Evolutionary conservation across 2,888 invertebrate species (phyloP), one percentile per base, ranked within the genome.

Genomic region (Endotricha flammealis): DNA sequence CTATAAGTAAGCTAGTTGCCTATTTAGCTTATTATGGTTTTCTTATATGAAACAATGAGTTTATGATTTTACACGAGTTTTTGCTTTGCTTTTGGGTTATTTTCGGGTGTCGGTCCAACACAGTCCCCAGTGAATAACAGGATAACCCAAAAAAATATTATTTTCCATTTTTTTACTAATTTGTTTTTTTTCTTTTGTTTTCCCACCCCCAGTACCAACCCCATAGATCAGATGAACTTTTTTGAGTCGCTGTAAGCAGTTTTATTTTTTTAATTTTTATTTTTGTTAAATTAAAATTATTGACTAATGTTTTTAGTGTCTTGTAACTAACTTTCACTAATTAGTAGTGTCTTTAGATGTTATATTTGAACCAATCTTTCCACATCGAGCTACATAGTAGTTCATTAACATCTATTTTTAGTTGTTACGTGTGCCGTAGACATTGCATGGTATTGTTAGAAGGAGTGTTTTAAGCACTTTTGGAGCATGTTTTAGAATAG

Each of bases 181-280:
- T 71, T 58, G 55, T 33, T 33, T 35, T 58, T 65, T 74, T 71
- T 57, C 47, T 63, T 73, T 66, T 69, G 54, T 61, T 72, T 61
- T 57, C 54, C 55, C 65, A 57, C 55, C 64, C 58, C 77, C 74
- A 86, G 86, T 81, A 85, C 85, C 75, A 86, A 83, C 83, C 86
- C 86, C 67, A 75, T 82, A 74, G 86, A 86, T 82, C 86, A 86
- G 80, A 83, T 86, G 82, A 86, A 82, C 82, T 86, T 85, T 85
- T 86, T 85, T 81, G 85, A 86, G 59, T 82, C 86, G 64, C 78
- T 85, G 86, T 86, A 86, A 86, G 86, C 76, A 71, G 64, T 44
- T 67, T 72, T 76, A 67, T 54, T 58, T 57, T 56, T 50, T 57
- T 52, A 55, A 64, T 61, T 54, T 44, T 54, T 42, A 37, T 55